These are phyloP conservation scores for Acrocephalus arundinaceus DNA, from an alignment of 2,113 vertebrate species.

Conservation along the genomic window DNA sequence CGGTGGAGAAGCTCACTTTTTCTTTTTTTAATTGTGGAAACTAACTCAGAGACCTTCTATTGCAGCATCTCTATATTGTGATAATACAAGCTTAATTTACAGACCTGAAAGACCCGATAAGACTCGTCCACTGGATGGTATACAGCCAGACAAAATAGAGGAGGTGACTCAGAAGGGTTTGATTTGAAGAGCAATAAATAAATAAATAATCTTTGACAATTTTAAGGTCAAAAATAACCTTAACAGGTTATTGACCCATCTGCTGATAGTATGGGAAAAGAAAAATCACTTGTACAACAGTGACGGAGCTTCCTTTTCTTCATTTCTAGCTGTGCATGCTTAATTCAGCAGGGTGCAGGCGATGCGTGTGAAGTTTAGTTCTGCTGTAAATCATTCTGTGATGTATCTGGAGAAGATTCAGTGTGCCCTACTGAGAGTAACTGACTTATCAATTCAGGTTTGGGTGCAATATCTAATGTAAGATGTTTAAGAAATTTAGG, in stretches of 20 bases:
- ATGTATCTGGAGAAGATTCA: not conserved
- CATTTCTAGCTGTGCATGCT: not conserved
- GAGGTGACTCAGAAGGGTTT: not conserved
- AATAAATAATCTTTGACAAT: not conserved
- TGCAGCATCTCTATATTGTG: not conserved
- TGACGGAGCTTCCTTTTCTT: not conserved
- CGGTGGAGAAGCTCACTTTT: not conserved
- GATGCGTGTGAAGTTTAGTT: fast-evolving
- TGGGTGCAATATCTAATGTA: not conserved
- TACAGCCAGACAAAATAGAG: not conserved
- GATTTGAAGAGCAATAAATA: not conserved
- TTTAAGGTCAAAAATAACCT: not conserved
- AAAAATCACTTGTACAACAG: not conserved
- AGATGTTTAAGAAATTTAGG: not conserved
- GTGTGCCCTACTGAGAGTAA: not conserved
- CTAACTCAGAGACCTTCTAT: not conserved
- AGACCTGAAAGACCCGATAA: not conserved
- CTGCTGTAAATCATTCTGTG: not conserved
- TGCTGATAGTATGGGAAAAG: not conserved
- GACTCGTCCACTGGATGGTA: not conserved
- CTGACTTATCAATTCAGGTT: not conserved
- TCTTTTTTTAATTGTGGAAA: not conserved
- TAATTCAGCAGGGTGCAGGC: not conserved
- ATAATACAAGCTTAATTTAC: not conserved
- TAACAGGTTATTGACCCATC: not conserved